phyloP scores from a whole-genome alignment of 1,140 invertebrate species.

The Pectinophora gossypiella region DNA sequence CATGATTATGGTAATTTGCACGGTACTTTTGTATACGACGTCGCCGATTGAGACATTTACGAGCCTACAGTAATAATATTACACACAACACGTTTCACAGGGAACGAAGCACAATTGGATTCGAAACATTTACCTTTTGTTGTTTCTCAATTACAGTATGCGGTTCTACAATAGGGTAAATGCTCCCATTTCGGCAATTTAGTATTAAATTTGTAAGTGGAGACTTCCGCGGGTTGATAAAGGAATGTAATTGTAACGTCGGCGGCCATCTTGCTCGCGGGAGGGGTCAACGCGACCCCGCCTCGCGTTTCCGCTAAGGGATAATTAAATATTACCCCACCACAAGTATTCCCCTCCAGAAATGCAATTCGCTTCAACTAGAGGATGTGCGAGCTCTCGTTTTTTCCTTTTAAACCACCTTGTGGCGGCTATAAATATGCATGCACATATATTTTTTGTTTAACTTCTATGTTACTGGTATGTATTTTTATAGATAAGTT shows the following conservation, averaged over 20 bases:
- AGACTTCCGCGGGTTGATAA: slow-evolving; percentile 48
- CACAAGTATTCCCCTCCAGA: slow-evolving; percentile 48
- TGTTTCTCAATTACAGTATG: no score
- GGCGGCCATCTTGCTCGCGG: slow-evolving; percentile 68
- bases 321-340: slow-evolving; percentile 73
- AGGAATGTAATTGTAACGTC: slow-evolving; percentile 58
- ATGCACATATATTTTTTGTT: no score
- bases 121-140: no score
- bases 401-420: slow-evolving; percentile 28
- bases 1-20: no score
- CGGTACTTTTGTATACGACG: no score
- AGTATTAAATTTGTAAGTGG: slow-evolving; percentile 42
- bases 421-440: no score
- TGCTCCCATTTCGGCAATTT: slow-evolving; percentile 27
- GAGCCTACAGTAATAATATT: no score
- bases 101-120: no score
- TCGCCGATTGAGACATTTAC: no score
- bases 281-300: slow-evolving; percentile 67
- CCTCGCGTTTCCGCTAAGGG: slow-evolving; percentile 64
- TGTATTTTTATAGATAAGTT: no score
- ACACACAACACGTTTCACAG: no score
- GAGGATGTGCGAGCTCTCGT: slow-evolving; percentile 18
- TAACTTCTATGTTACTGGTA: no score
- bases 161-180: background rate
- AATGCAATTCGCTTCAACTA: slow-evolving; percentile 44